phyloP scores from a whole-genome alignment of 2,113 vertebrate species.

The Synchiropus splendidus region DNA sequence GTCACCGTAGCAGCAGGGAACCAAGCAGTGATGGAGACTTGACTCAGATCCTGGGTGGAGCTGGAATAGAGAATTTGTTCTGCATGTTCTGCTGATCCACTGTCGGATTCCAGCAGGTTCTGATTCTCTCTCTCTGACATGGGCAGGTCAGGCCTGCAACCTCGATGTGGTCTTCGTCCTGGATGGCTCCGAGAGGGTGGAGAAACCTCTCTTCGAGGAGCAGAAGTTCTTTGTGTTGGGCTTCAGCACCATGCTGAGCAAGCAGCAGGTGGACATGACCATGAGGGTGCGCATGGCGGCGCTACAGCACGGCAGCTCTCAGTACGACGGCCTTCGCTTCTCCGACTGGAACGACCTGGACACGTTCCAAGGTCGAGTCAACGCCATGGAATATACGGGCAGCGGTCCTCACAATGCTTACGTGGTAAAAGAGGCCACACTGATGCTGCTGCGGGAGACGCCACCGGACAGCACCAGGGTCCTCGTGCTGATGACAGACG shows the following conservation, averaged over 20 bases:
- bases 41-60: not conserved
- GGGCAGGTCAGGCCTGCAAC: conserved; percentile 44
- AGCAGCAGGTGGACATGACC: conserved; percentile 54
- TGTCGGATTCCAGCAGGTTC: not conserved
- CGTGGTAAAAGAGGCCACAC: conserved; percentile 76
- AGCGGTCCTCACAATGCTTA: conserved; percentile 84
- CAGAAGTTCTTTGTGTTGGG: conserved; percentile 75
- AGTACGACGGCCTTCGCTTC: conserved; percentile 72
- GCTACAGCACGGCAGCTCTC: conserved; percentile 82
- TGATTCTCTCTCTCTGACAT: conserved; percentile 53
- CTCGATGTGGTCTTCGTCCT: conserved; percentile 77
- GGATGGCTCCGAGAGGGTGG: conserved; percentile 87
- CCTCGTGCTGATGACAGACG: conserved; percentile 79
- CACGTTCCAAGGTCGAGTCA: conserved; percentile 67
- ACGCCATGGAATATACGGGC: conserved; percentile 71
- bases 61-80: not conserved
- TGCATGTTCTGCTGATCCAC: not conserved
- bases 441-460: conserved; percentile 71
- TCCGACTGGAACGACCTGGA: conserved; percentile 69
- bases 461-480: conserved; percentile 61
- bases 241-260: conserved; percentile 66
- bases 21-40: not conserved
- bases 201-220: conserved; percentile 64
- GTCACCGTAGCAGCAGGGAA: not conserved
- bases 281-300: conserved; percentile 68